Conservation (phyloP, 1,140 invertebrate species). For the Araneus ventricosus region DNA sequence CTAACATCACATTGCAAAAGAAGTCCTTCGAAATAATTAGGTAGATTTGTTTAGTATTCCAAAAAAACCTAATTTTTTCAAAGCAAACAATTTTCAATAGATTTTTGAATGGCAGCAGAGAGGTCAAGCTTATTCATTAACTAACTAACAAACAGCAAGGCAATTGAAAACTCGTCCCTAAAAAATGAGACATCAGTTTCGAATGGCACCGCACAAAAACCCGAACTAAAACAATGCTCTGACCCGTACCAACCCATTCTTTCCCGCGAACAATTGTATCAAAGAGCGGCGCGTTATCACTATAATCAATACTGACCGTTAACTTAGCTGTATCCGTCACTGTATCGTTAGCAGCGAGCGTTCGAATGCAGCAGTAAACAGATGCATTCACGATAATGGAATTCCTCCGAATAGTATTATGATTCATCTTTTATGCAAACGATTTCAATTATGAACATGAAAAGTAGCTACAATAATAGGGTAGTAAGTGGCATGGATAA, state of each 20-base stretch:
- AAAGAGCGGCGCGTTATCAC: constrained; percentile 37
- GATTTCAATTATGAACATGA: constrained; percentile 14
- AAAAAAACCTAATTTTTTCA: neutral
- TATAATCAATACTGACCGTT: constrained; percentile 42
- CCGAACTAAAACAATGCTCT: constrained; percentile 5
- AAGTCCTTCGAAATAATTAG: neutral
- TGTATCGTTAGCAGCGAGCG: neutral
- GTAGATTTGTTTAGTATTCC: neutral
- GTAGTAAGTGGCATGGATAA: constrained; percentile 18
- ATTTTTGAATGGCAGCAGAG: neutral
- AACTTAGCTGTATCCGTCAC: constrained; percentile 26
- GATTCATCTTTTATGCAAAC: constrained; percentile 47
- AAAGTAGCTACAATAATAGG: constrained; percentile 3
- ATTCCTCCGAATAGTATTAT: constrained; percentile 7
- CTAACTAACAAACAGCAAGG: neutral
- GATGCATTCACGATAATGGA: constrained; percentile 25
- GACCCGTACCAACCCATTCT: neutral
- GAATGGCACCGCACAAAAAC: neutral
- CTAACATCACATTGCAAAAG: neutral
- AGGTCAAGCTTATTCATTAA: constrained; percentile 6
- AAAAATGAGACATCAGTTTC: constrained; percentile 37
- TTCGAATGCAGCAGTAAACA: constrained; percentile 18
- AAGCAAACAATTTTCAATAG: constrained; percentile 16
- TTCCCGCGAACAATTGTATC: constrained; percentile 27
- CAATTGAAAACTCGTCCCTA: neutral